Percentiles rank a stretch among this genome's conserved stretches.
These are phyloP conservation scores for Pemphredon lugubris DNA, from an alignment of 2,888 invertebrate genomes.

Conservation along the genomic window DNA sequence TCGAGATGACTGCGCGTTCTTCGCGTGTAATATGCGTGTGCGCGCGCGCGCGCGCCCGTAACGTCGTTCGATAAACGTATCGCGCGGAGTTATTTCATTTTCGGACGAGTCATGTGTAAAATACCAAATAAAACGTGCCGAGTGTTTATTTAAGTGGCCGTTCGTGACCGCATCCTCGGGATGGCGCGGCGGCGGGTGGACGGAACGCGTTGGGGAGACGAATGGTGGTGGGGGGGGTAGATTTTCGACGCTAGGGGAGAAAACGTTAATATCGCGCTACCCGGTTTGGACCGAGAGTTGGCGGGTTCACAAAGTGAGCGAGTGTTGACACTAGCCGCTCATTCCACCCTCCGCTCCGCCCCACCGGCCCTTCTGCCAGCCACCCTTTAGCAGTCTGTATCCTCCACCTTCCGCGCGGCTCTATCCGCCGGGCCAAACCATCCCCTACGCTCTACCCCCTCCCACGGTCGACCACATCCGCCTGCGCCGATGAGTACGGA, in stretches of 20 bases:
- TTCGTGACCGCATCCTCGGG: slow-evolving; percentile 51
- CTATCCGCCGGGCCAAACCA: slow-evolving; percentile 51
- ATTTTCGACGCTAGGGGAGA: slow-evolving; percentile 65
- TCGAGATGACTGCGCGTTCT: slow-evolving; percentile 41
- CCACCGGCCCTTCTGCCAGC: slow-evolving; percentile 42
- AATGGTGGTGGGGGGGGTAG: slow-evolving; percentile 37
- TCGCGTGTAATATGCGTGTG: slow-evolving; percentile 4
- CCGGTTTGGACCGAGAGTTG: slow-evolving; percentile 75
- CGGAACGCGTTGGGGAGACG: slow-evolving; percentile 9
- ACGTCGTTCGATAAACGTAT: slow-evolving; percentile 64
- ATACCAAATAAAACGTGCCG: slow-evolving; percentile 76
- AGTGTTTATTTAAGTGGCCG: slow-evolving; percentile 76
- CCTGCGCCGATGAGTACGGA: slow-evolving; percentile 38
- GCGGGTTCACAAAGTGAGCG: slow-evolving; percentile 79
- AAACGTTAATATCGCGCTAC: slow-evolving; percentile 78
- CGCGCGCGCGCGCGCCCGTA: slow-evolving; percentile 16
- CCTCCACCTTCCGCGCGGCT: slow-evolving; percentile 58
- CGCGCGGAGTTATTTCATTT: slow-evolving; percentile 73
- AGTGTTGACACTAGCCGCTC: slow-evolving; percentile 79
- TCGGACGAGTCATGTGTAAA: slow-evolving; percentile 74
- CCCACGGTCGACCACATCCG: slow-evolving; percentile 46
- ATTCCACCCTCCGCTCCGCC: slow-evolving; percentile 65
- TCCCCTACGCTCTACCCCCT: slow-evolving; percentile 16
- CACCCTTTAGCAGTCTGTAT: slow-evolving; percentile 59
- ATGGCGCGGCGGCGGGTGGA: slow-evolving; percentile 40